These are phyloP conservation scores for Nephrocerus scutellatus DNA, from an alignment of 2,888 invertebrate species.

Conservation along the genomic window DNA sequence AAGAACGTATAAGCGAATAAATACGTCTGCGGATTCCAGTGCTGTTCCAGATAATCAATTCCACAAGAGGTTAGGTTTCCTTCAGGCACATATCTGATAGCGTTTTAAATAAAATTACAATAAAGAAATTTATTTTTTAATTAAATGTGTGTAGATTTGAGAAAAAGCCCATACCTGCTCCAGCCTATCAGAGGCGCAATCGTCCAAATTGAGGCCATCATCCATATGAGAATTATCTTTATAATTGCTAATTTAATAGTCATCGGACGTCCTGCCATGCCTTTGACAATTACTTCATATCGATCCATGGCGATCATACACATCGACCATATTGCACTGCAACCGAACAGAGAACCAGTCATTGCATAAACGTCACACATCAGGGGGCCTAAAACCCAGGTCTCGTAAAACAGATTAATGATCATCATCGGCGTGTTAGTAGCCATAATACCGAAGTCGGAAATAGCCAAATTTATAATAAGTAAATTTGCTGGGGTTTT, in stretches of 20 bases:
- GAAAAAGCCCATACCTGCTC: constrained; percentile 58
- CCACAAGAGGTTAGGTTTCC: constrained; percentile 92
- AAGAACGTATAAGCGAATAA: constrained; percentile 71
- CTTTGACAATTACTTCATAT: constrained; percentile 90
- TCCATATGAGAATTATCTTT: constrained; percentile 73
- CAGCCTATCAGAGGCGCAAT: constrained; percentile 80
- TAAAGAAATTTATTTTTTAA: no score
- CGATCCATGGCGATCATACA: constrained; percentile 86
- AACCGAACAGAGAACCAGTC: constrained; percentile 81
- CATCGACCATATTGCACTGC: constrained; percentile 89
- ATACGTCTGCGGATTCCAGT: constrained; percentile 71
- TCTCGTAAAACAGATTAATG: constrained; percentile 45
- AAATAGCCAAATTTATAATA: constrained; percentile 85
- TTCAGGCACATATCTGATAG: constrained; percentile 89
- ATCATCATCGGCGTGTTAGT: constrained; percentile 48
- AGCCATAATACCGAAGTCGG: constrained; percentile 78
- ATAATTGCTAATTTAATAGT: constrained; percentile 72
- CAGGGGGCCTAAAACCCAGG: constrained; percentile 54
- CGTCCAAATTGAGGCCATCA: constrained; percentile 70
- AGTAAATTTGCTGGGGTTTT: constrained; percentile 87
- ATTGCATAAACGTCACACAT: constrained; percentile 84
- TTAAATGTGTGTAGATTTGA: not conserved
- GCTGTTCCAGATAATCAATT: constrained; percentile 74
- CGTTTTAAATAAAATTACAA: not conserved
- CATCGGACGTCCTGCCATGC: constrained; percentile 77